Conservation (phyloP, 2,113 vertebrate genomes). For the Canis aureus region DNA sequence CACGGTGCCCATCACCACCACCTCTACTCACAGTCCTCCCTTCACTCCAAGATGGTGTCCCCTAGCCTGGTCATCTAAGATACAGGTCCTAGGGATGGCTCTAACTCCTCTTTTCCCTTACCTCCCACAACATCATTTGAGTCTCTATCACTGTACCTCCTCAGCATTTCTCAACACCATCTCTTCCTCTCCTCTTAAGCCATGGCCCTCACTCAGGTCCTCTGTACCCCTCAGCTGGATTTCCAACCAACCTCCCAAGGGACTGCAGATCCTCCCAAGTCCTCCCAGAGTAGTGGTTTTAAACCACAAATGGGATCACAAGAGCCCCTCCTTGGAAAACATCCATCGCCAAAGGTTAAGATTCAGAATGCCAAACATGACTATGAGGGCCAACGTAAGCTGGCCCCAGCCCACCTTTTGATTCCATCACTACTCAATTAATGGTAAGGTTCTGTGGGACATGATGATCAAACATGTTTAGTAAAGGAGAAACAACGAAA, state of each 20-base stretch:
- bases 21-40: not conserved
- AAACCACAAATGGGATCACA: not conserved
- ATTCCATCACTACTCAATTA: not conserved
- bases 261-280: not conserved
- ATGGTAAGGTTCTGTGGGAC: not conserved
- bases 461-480: not conserved
- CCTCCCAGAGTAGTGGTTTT: not conserved
- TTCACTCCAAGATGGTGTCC: not conserved
- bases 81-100: not conserved
- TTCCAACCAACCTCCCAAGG: not conserved
- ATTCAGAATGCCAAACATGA: not conserved
- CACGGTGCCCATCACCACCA: not conserved
- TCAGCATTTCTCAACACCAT: not conserved
- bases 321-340: not conserved
- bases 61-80: not conserved
- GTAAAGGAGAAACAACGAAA: not conserved
- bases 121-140: not conserved
- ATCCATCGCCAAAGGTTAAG: not conserved
- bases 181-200: not conserved
- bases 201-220: not conserved
- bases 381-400: fast-evolving
- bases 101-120: not conserved
- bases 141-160: not conserved
- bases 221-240: not conserved
- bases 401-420: not conserved